Evolutionary conservation across 2,113 vertebrate genomes (phyloP).

Genomic region (Callopanchax toddi): DNA sequence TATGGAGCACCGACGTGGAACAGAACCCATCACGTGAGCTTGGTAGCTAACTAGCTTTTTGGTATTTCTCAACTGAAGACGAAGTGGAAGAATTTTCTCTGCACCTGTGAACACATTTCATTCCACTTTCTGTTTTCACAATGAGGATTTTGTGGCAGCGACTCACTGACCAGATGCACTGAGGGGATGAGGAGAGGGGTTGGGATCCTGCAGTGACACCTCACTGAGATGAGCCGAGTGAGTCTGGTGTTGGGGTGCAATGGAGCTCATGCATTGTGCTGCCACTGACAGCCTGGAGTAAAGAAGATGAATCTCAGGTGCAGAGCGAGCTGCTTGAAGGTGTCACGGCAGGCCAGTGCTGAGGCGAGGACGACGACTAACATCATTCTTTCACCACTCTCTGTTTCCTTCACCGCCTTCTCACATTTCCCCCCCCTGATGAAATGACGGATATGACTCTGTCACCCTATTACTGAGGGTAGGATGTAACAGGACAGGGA

Average conservation of each 20-base stretch:
- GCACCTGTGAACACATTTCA: conserved; percentile 48
- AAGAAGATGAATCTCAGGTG: conserved; percentile 73
- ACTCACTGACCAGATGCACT: conserved; percentile 4
- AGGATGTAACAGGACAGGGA: conserved; percentile 42
- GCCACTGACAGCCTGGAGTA: conserved; percentile 62
- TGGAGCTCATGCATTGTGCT: conserved; percentile 35
- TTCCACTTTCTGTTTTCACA: conserved; percentile 20
- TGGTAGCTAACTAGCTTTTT: conserved; percentile 21
- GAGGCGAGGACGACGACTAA: conserved; percentile 52
- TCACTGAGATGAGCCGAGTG: conserved; percentile 36
- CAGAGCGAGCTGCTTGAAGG: conserved; percentile 39
- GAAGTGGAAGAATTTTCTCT: conserved; percentile 28
- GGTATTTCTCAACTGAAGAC: conserved; percentile 22
- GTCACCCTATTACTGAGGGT: conserved; percentile 55
- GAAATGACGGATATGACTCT: conserved; percentile 73
- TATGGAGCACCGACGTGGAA: conserved; percentile 57
- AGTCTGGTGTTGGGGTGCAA: conserved; percentile 32
- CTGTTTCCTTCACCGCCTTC: conserved; percentile 42
- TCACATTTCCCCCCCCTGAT: conserved; percentile 65
- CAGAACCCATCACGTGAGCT: conserved; percentile 53
- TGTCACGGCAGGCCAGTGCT: conserved; percentile 50
- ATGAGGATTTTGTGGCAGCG: neutral
- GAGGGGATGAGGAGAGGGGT: neutral
- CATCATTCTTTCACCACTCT: conserved; percentile 61
- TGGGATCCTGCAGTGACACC: conserved; percentile 39